Percentiles rank a stretch among this genome's conserved stretches.
Conservation (phyloP, 2,113 vertebrate genomes). For the Istiophorus platypterus region DNA sequence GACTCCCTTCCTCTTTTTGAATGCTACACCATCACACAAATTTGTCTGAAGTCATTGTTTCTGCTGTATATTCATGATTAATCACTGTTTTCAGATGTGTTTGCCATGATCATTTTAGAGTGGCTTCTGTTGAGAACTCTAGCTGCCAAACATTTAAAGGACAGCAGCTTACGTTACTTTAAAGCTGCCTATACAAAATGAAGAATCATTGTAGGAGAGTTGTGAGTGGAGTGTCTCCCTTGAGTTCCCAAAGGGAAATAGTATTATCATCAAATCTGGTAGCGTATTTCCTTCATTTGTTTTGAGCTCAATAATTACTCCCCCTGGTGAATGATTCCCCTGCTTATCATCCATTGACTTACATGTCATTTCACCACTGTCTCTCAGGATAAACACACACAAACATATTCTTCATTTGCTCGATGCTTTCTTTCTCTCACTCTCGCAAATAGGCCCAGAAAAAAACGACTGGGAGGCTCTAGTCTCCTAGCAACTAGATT, state of each 20-base stretch:
- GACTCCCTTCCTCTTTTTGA: not conserved
- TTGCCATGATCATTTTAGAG: not conserved
- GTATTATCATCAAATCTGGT: constrained; percentile 63
- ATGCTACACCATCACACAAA: not conserved
- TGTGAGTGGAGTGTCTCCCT: not conserved
- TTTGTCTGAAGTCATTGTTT: not conserved
- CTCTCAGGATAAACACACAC: constrained; percentile 50
- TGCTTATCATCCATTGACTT: constrained; percentile 57
- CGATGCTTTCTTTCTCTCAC: not conserved
- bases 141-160: not conserved
- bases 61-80: not conserved
- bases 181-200: constrained; percentile 9
- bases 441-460: constrained; percentile 26
- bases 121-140: not conserved
- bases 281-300: constrained; percentile 77
- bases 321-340: constrained; percentile 66
- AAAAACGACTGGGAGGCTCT: constrained; percentile 26
- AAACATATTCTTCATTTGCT: constrained; percentile 30
- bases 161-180: not conserved
- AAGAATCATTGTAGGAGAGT: not conserved
- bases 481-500: constrained; percentile 74
- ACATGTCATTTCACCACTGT: constrained; percentile 39
- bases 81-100: not conserved
- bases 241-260: not conserved
- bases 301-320: constrained; percentile 79